These are phyloP conservation scores for Trichosurus vulpecula DNA, from an alignment of 2,797 vertebrate species.

Conservation along the genomic window DNA sequence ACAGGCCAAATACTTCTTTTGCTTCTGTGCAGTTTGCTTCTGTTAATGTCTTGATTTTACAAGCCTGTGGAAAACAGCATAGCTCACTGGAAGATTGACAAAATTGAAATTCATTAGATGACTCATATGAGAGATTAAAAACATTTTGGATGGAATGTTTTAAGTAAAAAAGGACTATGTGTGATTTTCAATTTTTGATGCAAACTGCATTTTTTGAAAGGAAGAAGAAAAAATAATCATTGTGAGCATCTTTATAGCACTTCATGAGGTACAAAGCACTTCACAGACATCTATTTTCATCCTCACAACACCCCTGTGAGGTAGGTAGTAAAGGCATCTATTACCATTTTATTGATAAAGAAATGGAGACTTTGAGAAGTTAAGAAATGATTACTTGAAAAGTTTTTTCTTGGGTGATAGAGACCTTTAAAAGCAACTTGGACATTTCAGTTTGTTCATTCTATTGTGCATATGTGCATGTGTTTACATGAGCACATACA, in stretches of 20 bases:
- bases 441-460: background rate
- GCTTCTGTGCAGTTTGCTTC: background rate
- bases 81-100: background rate
- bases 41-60: background rate
- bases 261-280: background rate
- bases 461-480: background rate
- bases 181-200: background rate
- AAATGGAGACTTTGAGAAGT: background rate
- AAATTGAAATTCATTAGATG: background rate
- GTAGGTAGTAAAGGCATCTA: background rate
- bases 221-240: background rate
- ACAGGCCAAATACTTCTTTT: background rate
- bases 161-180: background rate
- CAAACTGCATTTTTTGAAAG: background rate
- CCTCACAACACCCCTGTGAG: background rate
- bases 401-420: background rate
- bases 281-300: background rate
- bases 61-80: background rate
- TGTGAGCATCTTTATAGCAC: background rate
- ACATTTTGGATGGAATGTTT: background rate
- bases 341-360: background rate
- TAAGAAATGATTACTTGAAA: background rate
- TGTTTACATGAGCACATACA: background rate
- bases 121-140: constrained; percentile 23
- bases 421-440: background rate